Evolutionary conservation across 2,888 invertebrate species (phyloP), one percentile per base, ranked within the genome.

Genomic region (Odontomyia ornata): DNA sequence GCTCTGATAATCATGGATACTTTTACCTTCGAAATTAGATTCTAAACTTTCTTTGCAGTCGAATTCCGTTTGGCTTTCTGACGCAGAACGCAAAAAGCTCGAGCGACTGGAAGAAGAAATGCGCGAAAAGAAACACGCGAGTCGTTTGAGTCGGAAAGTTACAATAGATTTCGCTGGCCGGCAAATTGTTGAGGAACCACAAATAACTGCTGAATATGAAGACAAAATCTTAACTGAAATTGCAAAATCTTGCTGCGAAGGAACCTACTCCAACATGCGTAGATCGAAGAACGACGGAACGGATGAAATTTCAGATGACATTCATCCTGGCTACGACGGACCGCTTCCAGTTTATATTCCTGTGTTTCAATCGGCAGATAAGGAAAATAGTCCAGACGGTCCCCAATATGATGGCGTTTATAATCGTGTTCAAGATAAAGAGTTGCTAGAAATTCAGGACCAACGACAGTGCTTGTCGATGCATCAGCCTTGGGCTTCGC

Each of bases 401-500:
- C 76, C 77, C 36, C 78, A 79, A n/a, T 79, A 83, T 13, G 85
- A 84, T 75, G 82, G 83, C 1, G 80, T 82, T 13, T 86, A 84
- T 77, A 87, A 88, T 78, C 88, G 91, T 1, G 89, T 93, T 15
- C 96, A 96, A 84, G 96, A 96, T 83, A 89, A 90, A 60, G 91
- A 93, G 84, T 87, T 94, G 73, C 90, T 93, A 82, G 93, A 94
- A 88, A 94, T 96, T 91, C 90, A 91, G 62, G 97, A 97, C 86
- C 89, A 92, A 81, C 97, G 97, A 0, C 89, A 92, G 81, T 98
- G 98, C 84, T 87, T 99, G 15, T 96, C 96, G 81, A 93, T 99
- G 93, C 97, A 97, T 87, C 98, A 99, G 84, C 98, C 98, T 0
- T 98, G 95, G 92, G 98, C 98, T 0, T 95, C 96, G 0, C 88